Conservation (phyloP, 2,113 vertebrate species). For the Conger conger region DNA sequence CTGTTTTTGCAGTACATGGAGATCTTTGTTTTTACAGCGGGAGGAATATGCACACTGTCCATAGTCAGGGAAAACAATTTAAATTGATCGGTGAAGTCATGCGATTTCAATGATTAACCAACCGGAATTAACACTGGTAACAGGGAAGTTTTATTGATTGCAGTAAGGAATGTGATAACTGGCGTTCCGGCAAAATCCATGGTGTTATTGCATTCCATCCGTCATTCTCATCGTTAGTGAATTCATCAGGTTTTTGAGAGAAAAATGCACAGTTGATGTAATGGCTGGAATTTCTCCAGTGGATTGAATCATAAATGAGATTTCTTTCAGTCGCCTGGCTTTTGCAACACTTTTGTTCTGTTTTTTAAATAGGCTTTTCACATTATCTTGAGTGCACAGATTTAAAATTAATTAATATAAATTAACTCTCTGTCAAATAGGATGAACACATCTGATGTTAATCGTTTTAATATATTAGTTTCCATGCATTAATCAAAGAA, state of each 20-base stretch:
- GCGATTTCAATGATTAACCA: neutral
- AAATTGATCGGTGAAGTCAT: neutral
- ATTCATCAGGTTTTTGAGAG: neutral
- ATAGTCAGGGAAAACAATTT: too few species aligned
- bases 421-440: neutral
- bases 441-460: neutral
- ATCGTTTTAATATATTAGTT: neutral
- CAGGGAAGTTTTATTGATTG: neutral
- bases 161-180: neutral
- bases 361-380: slow-evolving; percentile 1
- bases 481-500: neutral
- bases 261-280: neutral
- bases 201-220: neutral
- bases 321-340: neutral
- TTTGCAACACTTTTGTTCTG: neutral
- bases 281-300: neutral
- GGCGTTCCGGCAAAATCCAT: neutral
- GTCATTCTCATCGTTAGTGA: neutral
- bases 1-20: too few species aligned
- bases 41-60: too few species aligned
- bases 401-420: slow-evolving; percentile 18
- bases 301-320: slow-evolving; percentile 4
- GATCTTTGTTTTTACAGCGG: too few species aligned
- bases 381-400: slow-evolving; percentile 13
- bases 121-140: neutral